Evolutionary conservation across 1,140 invertebrate species (phyloP).

Genomic region (Zaprionus ornatus): DNA sequence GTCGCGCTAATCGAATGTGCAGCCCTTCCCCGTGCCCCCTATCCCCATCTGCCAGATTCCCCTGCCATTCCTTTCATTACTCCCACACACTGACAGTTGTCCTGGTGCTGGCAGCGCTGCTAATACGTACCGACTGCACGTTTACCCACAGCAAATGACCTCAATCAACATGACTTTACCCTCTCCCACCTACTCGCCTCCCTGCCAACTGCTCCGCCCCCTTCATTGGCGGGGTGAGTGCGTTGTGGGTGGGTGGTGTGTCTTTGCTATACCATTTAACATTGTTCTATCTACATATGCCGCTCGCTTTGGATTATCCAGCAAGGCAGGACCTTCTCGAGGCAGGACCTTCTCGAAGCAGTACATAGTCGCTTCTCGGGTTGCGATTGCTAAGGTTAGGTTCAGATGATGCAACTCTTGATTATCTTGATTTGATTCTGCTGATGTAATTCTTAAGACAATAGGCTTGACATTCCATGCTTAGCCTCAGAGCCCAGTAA

Average conservation of each 20-base stretch:
- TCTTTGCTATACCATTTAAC: neutral
- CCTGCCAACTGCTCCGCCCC: neutral
- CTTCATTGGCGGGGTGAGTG: neutral
- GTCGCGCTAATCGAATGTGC: slow-evolving; percentile 68
- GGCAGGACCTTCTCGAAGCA: too few relatives aligned
- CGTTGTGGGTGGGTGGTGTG: too few relatives aligned
- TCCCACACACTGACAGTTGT: slow-evolving; percentile 20
- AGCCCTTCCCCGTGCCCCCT: neutral
- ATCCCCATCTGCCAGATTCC: neutral
- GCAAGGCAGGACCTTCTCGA: too few relatives aligned
- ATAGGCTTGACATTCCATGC: too few relatives aligned
- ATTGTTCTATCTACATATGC: neutral
- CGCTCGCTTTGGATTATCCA: neutral
- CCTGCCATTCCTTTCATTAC: neutral
- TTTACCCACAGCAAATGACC: slow-evolving; percentile 63
- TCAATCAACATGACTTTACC: slow-evolving; percentile 55
- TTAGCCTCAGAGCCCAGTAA: too few relatives aligned
- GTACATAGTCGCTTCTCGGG: too few relatives aligned
- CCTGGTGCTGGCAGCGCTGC: slow-evolving; percentile 37
- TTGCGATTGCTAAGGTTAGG: too few relatives aligned
- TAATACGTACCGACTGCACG: slow-evolving; percentile 73
- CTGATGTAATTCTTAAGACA: too few relatives aligned
- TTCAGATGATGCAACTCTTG: too few relatives aligned
- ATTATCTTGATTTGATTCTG: too few relatives aligned
- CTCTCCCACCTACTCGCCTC: too few relatives aligned